Evolutionary conservation across 2,888 invertebrate genomes (phyloP).

Genomic region (Stictocephala bisonia): DNA sequence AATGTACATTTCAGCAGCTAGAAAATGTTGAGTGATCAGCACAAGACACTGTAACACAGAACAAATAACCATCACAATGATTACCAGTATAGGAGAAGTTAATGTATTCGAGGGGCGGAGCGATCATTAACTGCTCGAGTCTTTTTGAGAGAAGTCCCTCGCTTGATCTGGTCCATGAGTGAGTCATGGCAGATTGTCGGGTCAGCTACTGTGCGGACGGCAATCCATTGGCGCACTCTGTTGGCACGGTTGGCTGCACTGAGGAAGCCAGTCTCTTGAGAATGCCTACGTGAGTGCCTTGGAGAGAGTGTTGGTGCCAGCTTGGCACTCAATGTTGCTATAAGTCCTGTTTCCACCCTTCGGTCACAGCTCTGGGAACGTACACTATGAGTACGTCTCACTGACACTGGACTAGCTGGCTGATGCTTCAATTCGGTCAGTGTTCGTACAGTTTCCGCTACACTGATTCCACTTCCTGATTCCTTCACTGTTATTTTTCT

Average conservation of each 20-base stretch:
- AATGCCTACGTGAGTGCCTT: constrained; percentile 68
- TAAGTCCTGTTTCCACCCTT: constrained; percentile 73
- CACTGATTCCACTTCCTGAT: constrained; percentile 62
- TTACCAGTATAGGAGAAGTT: not conserved
- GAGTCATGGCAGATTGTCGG: constrained; percentile 85
- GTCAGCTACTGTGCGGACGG: constrained; percentile 71
- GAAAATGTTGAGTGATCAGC: not conserved
- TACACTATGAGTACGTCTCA: constrained; percentile 57
- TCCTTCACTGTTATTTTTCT: constrained; percentile 31
- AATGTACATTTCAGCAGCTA: too few species aligned
- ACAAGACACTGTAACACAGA: constrained; percentile 15
- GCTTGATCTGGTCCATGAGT: constrained; percentile 93
- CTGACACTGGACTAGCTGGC: constrained; percentile 79
- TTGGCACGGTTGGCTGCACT: constrained; percentile 66
- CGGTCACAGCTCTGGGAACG: constrained; percentile 54
- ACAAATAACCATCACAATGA: constrained; percentile 20
- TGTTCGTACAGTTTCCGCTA: constrained; percentile 88
- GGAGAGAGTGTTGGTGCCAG: constrained; percentile 73
- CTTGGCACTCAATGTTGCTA: constrained; percentile 79
- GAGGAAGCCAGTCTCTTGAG: constrained; percentile 65
- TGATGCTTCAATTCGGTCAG: constrained; percentile 87
- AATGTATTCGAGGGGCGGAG: constrained; percentile 85
- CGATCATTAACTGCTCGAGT: constrained; percentile 85
- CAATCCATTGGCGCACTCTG: constrained; percentile 77
- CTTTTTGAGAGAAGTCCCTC: constrained; percentile 84